Conservation (phyloP, 2,113 vertebrate genomes). For the Crotophaga sulcirostris region DNA sequence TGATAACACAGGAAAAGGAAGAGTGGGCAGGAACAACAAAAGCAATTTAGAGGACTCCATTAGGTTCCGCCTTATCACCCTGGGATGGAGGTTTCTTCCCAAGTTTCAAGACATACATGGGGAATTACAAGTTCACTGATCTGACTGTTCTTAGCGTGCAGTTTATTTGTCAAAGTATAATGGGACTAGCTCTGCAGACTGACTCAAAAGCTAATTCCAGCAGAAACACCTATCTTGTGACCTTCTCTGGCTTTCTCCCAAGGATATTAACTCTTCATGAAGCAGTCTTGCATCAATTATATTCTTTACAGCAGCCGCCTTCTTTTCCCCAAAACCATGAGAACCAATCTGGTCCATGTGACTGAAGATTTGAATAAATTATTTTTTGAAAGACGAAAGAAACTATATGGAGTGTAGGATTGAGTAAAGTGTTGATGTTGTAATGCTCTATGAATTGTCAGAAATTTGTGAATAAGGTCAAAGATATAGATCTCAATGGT, state of each 20-base stretch:
- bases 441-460: not conserved
- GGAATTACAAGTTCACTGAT: not conserved
- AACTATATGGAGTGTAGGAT: not conserved
- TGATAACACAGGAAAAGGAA: not conserved
- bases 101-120: not conserved
- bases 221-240: not conserved
- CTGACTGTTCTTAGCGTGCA: not conserved
- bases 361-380: not conserved
- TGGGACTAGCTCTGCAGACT: not conserved
- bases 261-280: not conserved
- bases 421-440: not conserved
- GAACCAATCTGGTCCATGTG: not conserved
- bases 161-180: not conserved
- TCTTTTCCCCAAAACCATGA: accelerated
- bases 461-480: not conserved
- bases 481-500: not conserved
- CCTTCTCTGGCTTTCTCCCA: not conserved
- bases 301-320: not conserved
- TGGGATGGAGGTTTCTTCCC: not conserved
- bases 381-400: not conserved
- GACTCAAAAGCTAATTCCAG: not conserved
- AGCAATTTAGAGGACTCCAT: not conserved
- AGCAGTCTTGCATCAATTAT: not conserved
- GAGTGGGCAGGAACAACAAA: not conserved
- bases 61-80: not conserved